Percentiles rank a stretch among this genome's conserved stretches.
These are phyloP conservation scores for Drosophila peninsularis DNA, from an alignment of 2,888 invertebrate genomes.

Conservation along the genomic window DNA sequence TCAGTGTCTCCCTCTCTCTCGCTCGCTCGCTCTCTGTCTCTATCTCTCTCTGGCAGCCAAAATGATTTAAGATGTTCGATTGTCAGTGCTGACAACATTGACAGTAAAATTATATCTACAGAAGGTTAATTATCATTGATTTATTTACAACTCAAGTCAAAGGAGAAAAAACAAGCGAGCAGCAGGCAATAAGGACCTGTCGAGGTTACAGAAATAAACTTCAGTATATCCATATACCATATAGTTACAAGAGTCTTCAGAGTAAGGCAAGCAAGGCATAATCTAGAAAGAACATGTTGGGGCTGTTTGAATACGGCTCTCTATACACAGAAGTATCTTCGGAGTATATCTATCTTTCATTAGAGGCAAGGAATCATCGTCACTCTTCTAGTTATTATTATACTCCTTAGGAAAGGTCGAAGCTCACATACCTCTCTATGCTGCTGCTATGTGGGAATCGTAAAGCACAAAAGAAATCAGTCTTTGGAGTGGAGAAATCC, in stretches of 20 bases:
- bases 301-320: too few relatives aligned
- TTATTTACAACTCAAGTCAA: constrained; percentile 68
- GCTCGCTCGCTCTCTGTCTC: background rate
- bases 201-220: background rate
- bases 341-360: too few relatives aligned
- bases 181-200: background rate
- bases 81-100: constrained; percentile 77
- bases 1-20: constrained; percentile 14
- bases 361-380: too few relatives aligned
- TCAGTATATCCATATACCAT: too few relatives aligned
- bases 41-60: constrained; percentile 36
- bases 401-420: too few relatives aligned
- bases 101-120: constrained; percentile 79
- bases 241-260: too few relatives aligned
- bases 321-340: too few relatives aligned
- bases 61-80: constrained; percentile 81
- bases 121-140: constrained; percentile 78
- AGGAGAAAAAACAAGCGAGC: constrained; percentile 2
- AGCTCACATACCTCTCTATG: too few relatives aligned
- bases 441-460: too few relatives aligned
- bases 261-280: too few relatives aligned
- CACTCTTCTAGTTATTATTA: too few relatives aligned
- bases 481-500: background rate
- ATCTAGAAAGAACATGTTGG: too few relatives aligned
- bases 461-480: background rate